Conservation (phyloP, 2,888 invertebrate species). For the Melanargia galathea region DNA sequence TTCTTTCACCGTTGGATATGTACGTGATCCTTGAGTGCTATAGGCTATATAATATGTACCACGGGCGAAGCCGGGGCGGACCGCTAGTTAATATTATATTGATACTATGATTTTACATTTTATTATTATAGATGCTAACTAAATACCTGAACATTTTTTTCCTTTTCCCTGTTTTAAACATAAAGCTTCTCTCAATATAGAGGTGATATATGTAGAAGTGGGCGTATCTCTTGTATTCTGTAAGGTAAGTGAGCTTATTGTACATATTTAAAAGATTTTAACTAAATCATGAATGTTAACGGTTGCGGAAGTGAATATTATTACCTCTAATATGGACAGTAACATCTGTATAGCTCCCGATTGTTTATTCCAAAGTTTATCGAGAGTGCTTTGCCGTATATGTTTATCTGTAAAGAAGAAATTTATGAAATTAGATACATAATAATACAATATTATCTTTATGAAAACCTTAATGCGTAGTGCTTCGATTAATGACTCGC, state of each 20-base stretch:
- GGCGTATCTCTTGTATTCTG: slow-evolving; percentile 81
- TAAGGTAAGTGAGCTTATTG: not conserved
- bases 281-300: not conserved
- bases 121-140: not conserved
- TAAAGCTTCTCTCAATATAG: slow-evolving; percentile 83
- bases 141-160: slow-evolving; percentile 72
- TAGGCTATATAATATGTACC: no score
- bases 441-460: no score
- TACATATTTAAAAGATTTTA: not conserved
- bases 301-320: slow-evolving; percentile 26
- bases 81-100: not conserved
- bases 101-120: not conserved
- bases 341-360: slow-evolving; percentile 80
- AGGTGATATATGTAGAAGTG: slow-evolving; percentile 79
- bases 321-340: slow-evolving; percentile 80
- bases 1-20: no score
- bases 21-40: no score
- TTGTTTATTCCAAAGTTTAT: slow-evolving; percentile 82
- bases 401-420: slow-evolving; percentile 75
- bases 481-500: no score
- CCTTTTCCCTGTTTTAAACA: slow-evolving; percentile 82
- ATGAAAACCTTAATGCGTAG: no score
- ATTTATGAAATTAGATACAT: not conserved
- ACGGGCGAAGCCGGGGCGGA: no score
- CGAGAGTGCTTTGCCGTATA: slow-evolving; percentile 80